Conservation (phyloP, 2,797 vertebrate genomes). For the Synaphobranchus kaupii region DNA sequence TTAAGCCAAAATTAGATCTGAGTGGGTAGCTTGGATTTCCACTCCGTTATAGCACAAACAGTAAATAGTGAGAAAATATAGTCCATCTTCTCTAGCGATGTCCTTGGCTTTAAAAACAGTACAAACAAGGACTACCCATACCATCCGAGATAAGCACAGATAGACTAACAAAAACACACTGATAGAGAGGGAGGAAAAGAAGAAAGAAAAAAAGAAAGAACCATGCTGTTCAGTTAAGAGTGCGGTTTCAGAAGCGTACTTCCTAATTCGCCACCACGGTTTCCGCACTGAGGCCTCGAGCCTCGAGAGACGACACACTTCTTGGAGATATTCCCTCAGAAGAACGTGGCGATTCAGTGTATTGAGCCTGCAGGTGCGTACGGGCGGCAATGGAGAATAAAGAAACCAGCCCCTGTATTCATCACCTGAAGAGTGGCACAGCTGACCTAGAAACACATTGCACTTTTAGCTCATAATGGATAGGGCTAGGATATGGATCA, state of each 20-base stretch:
- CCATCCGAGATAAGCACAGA: background rate
- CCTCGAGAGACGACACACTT: background rate
- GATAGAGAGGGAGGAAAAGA: background rate
- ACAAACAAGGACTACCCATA: background rate
- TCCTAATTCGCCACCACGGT: constrained; percentile 12
- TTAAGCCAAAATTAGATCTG: background rate
- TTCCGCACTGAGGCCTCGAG: background rate
- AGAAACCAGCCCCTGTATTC: background rate
- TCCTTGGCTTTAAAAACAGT: background rate
- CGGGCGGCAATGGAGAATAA: background rate
- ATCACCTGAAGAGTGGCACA: background rate
- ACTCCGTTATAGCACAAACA: background rate
- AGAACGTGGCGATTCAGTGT: background rate
- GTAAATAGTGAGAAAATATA: background rate
- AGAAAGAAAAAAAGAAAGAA: background rate
- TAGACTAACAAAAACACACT: background rate
- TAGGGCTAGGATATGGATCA: background rate
- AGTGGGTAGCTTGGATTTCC: background rate
- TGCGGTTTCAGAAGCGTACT: background rate
- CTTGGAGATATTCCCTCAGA: background rate
- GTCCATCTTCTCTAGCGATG: background rate
- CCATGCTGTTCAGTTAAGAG: background rate
- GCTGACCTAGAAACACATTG: background rate
- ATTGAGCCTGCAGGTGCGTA: background rate
- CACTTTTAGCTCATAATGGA: background rate